These are phyloP conservation scores for Clavelina lepadiformis DNA, from an alignment of 23 tunicate species.

Conservation along the genomic window DNA sequence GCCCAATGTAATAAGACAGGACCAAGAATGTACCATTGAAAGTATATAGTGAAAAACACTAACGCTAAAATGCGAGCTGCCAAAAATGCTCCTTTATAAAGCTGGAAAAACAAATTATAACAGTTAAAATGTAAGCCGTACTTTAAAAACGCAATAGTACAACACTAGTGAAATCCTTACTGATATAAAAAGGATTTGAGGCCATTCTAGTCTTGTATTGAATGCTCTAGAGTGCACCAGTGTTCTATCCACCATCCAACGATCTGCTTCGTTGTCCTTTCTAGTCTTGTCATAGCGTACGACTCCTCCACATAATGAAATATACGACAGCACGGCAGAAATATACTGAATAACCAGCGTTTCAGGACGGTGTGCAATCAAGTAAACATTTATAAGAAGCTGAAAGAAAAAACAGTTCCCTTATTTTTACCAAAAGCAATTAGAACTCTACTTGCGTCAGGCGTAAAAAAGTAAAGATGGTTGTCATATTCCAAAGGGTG, in stretches of 20 bases:
- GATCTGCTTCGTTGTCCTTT: constrained; percentile 85
- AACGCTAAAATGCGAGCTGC: constrained; percentile 76
- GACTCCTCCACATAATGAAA: constrained; percentile 77
- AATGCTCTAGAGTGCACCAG: constrained; percentile 75
- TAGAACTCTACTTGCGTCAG: neutral
- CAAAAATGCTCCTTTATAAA: constrained; percentile 75
- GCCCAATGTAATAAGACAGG: constrained; percentile 77
- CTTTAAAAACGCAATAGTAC: neutral
- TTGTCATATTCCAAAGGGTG: neutral
- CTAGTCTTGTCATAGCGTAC: constrained; percentile 82
- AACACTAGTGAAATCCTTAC: constrained; percentile 18
- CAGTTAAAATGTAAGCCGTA: neutral
- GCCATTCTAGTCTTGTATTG: constrained; percentile 81
- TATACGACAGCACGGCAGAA: constrained; percentile 52
- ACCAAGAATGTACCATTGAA: constrained; percentile 51
- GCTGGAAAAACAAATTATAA: constrained; percentile 22
- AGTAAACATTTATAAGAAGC: constrained; percentile 62
- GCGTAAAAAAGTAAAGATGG: no score
- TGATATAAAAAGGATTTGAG: constrained; percentile 58
- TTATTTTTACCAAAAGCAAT: neutral
- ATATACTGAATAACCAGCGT: constrained; percentile 61
- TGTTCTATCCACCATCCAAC: constrained; percentile 87
- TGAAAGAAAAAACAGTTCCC: constrained; percentile 6
- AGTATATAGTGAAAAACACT: constrained; percentile 76
- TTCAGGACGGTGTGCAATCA: constrained; percentile 42